A percentile compares a stretch with the other conserved stretches of the same genome.
Conservation (phyloP, 2,888 invertebrate species). For the Caenorhabditis becei region DNA sequence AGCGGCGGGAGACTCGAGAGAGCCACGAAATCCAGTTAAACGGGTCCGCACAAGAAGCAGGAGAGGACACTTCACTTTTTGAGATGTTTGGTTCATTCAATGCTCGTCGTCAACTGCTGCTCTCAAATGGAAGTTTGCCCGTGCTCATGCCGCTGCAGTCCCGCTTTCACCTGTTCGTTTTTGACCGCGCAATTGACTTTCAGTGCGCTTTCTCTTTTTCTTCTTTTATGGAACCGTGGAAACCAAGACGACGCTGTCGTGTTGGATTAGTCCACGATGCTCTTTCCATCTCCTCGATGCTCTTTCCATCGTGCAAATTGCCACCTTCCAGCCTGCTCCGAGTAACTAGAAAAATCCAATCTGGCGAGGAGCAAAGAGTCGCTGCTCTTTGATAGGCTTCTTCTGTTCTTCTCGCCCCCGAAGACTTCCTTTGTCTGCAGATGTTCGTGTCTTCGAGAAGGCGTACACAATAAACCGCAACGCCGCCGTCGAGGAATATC, state of each 20-base stretch:
- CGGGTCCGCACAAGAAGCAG: constrained; percentile 45
- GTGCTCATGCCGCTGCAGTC: constrained; percentile 12
- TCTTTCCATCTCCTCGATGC: not conserved
- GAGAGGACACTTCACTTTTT: constrained; percentile 48
- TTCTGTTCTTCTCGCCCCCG: no score
- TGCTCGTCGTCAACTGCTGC: not conserved
- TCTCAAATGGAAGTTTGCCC: constrained; percentile 23
- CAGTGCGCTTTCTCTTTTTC: not conserved
- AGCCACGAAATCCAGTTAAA: constrained; percentile 54
- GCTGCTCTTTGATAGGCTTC: not conserved
- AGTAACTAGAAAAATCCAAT: not conserved
- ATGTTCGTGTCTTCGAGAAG: constrained; percentile 81
- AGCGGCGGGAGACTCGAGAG: constrained; percentile 14
- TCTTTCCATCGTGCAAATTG: not conserved
- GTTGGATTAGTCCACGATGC: not conserved
- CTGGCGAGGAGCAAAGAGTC: not conserved
- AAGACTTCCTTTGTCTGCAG: constrained; percentile 66
- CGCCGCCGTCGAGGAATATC: constrained; percentile 70
- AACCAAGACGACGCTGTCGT: not conserved
- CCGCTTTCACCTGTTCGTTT: constrained; percentile 23
- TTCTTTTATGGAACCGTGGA: not conserved
- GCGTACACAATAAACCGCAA: constrained; percentile 83
- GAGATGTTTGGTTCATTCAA: constrained; percentile 54
- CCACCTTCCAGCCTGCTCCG: not conserved
- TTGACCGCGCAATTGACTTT: not conserved